Conservation (phyloP, 2,113 vertebrate species). For the Leptosomus discolor region DNA sequence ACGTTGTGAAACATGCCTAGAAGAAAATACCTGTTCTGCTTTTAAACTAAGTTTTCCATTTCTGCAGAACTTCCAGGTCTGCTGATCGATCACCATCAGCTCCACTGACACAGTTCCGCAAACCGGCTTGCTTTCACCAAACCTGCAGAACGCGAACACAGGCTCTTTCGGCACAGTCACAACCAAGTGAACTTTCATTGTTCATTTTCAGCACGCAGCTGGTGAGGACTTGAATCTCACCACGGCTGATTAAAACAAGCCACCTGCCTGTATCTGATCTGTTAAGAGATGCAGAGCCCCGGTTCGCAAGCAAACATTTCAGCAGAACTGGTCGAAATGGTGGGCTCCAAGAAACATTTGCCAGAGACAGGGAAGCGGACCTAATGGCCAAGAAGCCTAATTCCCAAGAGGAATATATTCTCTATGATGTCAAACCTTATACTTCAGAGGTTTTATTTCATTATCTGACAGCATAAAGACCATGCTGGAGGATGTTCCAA, state of each 20-base stretch:
- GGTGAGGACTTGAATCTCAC: not conserved
- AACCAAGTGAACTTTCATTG: not conserved
- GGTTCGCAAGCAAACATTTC: not conserved
- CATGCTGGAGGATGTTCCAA: not conserved
- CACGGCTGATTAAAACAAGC: not conserved
- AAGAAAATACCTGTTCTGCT: conserved; percentile 40
- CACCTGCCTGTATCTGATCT: not conserved
- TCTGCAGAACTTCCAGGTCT: not conserved
- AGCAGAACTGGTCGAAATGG: not conserved
- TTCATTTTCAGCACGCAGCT: not conserved
- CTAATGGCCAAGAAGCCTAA: not conserved
- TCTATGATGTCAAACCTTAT: not conserved
- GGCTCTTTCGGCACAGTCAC: not conserved
- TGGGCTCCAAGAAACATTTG: not conserved
- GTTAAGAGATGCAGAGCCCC: not conserved
- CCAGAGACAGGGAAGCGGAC: not conserved
- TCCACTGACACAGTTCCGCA: not conserved
- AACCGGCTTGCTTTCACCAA: not conserved
- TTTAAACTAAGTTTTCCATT: not conserved
- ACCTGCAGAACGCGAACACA: not conserved
- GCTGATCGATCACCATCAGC: not conserved
- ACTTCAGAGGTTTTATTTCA: not conserved
- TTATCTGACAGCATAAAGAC: not conserved
- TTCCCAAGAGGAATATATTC: not conserved
- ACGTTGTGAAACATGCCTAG: conserved; percentile 13